A percentile compares a stretch with the other conserved stretches of the same genome.
phyloP scores from a whole-genome alignment of 2,888 invertebrate genomes.

The Cheilosia vulpina region DNA sequence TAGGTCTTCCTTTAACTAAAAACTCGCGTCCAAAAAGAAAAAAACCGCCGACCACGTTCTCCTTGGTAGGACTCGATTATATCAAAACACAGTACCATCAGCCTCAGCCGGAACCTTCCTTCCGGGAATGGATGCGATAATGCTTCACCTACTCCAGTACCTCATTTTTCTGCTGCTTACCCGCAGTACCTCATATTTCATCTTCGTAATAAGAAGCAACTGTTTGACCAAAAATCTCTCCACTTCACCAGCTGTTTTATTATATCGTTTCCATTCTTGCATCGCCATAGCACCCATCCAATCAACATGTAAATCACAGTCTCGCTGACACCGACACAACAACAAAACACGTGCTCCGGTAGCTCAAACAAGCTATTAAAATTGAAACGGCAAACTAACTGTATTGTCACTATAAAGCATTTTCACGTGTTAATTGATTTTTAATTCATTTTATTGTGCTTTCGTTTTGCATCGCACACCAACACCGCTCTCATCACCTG shows the following conservation, averaged over 20 bases:
- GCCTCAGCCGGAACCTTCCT: too few relatives aligned
- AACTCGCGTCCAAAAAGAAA: too few relatives aligned
- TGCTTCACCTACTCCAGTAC: too few relatives aligned
- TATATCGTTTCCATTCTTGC: too few relatives aligned
- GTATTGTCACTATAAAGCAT: slow-evolving; percentile 27
- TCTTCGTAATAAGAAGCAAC: too few relatives aligned
- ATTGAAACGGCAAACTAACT: slow-evolving; percentile 47
- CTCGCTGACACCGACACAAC: not conserved
- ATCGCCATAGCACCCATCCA: slow-evolving; percentile 28
- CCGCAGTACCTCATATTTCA: too few relatives aligned
- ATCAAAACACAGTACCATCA: too few relatives aligned
- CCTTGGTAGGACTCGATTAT: too few relatives aligned
- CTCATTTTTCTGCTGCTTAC: too few relatives aligned
- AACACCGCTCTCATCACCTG: not conserved
- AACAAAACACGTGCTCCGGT: not conserved
- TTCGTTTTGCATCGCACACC: slow-evolving; percentile 21
- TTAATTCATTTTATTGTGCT: slow-evolving; percentile 51
- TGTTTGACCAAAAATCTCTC: not conserved
- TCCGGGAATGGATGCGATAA: too few relatives aligned
- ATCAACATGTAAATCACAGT: slow-evolving; percentile 39
- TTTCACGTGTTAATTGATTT: slow-evolving; percentile 58
- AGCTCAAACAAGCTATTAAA: slow-evolving; percentile 35
- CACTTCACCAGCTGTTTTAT: not conserved
- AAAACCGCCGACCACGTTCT: too few relatives aligned
- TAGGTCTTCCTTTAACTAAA: too few relatives aligned